Conservation (phyloP, 2,797 vertebrate species). For the Muraenolepis orangiensis region DNA sequence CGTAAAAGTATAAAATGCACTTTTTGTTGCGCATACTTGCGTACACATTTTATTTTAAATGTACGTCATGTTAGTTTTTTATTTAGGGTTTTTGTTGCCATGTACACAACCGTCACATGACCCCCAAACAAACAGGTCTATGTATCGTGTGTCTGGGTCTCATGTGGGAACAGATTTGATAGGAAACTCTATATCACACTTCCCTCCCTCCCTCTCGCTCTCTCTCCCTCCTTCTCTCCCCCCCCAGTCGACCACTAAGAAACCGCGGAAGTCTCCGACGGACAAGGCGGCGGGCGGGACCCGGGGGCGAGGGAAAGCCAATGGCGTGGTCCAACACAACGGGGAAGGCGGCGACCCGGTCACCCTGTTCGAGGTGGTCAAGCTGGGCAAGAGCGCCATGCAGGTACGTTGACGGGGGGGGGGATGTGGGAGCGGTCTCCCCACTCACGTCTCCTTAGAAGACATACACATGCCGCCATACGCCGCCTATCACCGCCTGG, state of each 20-base stretch:
- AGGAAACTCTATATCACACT: neutral
- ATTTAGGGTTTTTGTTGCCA: too few species aligned
- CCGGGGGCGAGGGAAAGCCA: conserved; percentile 86
- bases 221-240: neutral
- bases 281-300: conserved; percentile 79
- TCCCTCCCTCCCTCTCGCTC: neutral
- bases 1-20: neutral
- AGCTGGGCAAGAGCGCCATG: conserved; percentile 98
- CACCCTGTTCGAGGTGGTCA: conserved; percentile 97
- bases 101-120: neutral
- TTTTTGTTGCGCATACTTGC: neutral
- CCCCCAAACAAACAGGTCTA: neutral
- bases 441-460: neutral
- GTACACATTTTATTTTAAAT: neutral
- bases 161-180: neutral
- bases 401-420: conserved; percentile 77
- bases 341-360: conserved; percentile 90
- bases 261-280: conserved; percentile 87
- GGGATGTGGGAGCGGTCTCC: neutral
- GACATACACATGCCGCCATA: too few species aligned
- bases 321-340: conserved; percentile 93
- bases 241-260: conserved; percentile 88
- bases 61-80: too few species aligned
- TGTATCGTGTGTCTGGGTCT: neutral
- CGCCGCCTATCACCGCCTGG: too few species aligned